Base-by-base conservation (phyloP, 1,140 invertebrate species). In the Camponotus vicinus region DNA sequence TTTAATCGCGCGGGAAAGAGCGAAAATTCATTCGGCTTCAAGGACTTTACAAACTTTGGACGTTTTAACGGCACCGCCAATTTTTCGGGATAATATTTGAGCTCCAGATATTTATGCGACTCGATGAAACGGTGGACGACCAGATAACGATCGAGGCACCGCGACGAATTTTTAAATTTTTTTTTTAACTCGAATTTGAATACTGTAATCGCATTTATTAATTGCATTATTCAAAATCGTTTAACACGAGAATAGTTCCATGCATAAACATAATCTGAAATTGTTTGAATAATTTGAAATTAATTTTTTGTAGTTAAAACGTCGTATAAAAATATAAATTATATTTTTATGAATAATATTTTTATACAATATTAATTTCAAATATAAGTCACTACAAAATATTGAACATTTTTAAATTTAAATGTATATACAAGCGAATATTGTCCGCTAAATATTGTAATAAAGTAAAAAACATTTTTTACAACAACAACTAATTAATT, bases 1-100 rank as follows among this genome's bases (percentile, higher is more conserved):
- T 83, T 83, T 83, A 83, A 83, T 83, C 79, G 79, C 45, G 79
- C 79, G 69, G 61, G 75, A 85, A 79, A 21, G 40, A 67, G 49
- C 55, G 63, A 85, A n/a, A 52, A 52, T 52, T 78, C 82, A 59
- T 40, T 40, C 40, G n/a, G 15, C 34, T 6, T 52, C n/a, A 64
- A 70, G 13, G 21, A 73, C 57, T 59, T 83, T 0, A 40, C 55
- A 4, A 83, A 83, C 69, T 75, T 49, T 13, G 27, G 13, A 83
- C 61, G 52, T 83, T 83, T 83, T 83, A 73, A 83, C 79, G 79
- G 69, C 69, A 9, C 55, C 67, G 79, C 21, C 55, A 49, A 83
- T 83, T 83, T 83, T 83, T 49, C 55, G 40, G 55, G 69, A 75
- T 83, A 75, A 75, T 37, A 75, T 75, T 83, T 61, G 67, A 83